Evolutionary conservation across 2,797 vertebrate species (phyloP).

Genomic region (Delichon dasypus): DNA sequence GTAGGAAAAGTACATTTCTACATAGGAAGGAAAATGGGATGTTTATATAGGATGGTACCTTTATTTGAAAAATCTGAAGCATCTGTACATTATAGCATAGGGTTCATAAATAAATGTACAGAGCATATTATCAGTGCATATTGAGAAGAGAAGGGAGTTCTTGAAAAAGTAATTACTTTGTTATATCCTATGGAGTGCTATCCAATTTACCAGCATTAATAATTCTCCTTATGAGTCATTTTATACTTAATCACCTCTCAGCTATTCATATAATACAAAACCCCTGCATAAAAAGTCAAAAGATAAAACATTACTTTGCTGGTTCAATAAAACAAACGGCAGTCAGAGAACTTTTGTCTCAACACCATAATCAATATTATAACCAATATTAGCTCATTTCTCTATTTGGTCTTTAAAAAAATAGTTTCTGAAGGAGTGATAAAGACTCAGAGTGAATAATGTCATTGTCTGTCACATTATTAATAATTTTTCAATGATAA

Average conservation of each 20-base stretch:
- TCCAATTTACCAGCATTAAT: slow-evolving; percentile 9
- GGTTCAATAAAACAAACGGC: background rate
- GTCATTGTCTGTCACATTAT: background rate
- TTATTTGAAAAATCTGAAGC: background rate
- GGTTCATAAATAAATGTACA: background rate
- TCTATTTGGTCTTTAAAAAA: background rate
- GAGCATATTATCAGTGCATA: background rate
- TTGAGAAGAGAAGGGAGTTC: background rate
- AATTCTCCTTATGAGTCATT: slow-evolving; percentile 3
- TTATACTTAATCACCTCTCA: background rate
- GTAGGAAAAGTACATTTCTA: background rate
- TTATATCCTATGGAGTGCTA: background rate
- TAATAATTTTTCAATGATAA: background rate
- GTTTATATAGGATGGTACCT: background rate
- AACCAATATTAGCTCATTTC: background rate
- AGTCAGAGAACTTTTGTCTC: background rate
- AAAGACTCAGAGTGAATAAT: background rate
- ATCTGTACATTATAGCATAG: background rate
- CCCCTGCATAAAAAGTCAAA: background rate
- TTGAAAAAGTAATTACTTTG: background rate
- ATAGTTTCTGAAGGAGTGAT: background rate
- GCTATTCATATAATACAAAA: background rate
- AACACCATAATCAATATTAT: background rate
- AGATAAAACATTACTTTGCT: background rate
- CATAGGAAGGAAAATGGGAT: background rate